These are phyloP conservation scores for Serinus canaria DNA, from an alignment of 2,113 vertebrate genomes.

Conservation along the genomic window DNA sequence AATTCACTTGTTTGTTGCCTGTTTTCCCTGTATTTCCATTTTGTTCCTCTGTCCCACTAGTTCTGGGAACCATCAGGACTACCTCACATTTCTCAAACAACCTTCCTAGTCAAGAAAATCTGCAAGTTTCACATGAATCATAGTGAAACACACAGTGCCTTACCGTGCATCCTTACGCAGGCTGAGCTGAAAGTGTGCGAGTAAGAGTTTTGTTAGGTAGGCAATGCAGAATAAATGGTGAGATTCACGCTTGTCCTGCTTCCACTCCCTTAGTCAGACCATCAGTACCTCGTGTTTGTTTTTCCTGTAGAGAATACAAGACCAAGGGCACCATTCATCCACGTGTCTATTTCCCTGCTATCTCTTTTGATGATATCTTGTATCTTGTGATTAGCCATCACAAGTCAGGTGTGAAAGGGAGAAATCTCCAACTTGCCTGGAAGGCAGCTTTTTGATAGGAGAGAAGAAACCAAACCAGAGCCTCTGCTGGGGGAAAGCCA, in stretches of 20 bases:
- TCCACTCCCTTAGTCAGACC: not conserved
- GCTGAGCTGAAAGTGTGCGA: not conserved
- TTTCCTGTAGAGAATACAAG: not conserved
- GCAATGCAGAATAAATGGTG: not conserved
- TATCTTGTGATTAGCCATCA: not conserved
- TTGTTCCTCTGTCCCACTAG: not conserved
- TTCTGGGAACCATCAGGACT: not conserved
- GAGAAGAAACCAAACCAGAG: not conserved
- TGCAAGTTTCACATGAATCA: not conserved
- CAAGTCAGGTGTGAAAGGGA: not conserved
- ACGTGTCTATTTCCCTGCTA: rapidly evolving
- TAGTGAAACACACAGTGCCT: not conserved
- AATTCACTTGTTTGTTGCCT: not conserved
- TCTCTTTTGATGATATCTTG: not conserved
- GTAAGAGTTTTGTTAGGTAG: not conserved
- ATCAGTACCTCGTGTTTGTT: not conserved
- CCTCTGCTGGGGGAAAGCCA: not conserved
- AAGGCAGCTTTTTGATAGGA: not conserved
- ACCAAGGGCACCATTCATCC: not conserved
- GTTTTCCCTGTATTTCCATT: not conserved
- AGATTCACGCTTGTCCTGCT: not conserved
- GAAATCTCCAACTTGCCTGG: not conserved
- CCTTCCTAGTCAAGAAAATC: not conserved
- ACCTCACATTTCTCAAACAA: not conserved
- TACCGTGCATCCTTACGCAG: rapidly evolving